phyloP scores from a whole-genome alignment of 2,797 vertebrate species.

The Anabas testudineus region DNA sequence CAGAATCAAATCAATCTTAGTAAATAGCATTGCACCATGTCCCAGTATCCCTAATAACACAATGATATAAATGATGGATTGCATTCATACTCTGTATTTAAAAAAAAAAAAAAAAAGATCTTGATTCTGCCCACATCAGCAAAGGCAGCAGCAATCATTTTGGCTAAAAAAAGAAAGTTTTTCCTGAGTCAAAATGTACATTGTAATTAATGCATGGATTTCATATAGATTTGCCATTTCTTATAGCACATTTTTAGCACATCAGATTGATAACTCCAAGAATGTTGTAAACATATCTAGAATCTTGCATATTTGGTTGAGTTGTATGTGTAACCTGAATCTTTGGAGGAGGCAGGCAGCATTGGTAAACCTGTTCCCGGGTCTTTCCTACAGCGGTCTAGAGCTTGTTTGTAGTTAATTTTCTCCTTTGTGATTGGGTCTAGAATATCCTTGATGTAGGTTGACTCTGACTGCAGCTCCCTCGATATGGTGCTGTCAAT shows the following conservation, averaged over 20 bases:
- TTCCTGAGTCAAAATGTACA: conserved; percentile 74
- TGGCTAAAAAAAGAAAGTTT: conserved; percentile 59
- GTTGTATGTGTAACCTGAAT: conserved; percentile 64
- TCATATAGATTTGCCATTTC: conserved; percentile 39
- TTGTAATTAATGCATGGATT: conserved; percentile 48
- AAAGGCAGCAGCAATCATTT: conserved; percentile 66
- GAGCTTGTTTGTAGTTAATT: conserved; percentile 94
- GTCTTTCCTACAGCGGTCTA: conserved; percentile 90
- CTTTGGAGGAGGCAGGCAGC: conserved; percentile 88
- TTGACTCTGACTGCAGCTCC: conserved; percentile 88
- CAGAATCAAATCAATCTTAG: conserved; percentile 69
- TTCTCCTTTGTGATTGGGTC: conserved; percentile 94
- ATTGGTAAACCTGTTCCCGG: conserved; percentile 87
- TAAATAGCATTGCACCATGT: conserved; percentile 77
- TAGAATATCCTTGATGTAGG: conserved; percentile 88
- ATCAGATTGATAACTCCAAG: conserved; percentile 40
- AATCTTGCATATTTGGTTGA: conserved; percentile 63
- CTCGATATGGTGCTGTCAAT: conserved; percentile 87
- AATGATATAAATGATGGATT: conserved; percentile 52
- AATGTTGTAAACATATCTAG: conserved; percentile 74
- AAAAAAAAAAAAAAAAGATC: conserved; percentile 66
- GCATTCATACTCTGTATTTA: conserved; percentile 57
- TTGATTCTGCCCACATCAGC: conserved; percentile 58
- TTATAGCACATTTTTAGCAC: conserved; percentile 38
- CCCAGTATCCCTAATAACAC: conserved; percentile 77